Evolutionary conservation across 2,888 invertebrate species (phyloP).

Genomic region (Caenorhabditis uteleia): DNA sequence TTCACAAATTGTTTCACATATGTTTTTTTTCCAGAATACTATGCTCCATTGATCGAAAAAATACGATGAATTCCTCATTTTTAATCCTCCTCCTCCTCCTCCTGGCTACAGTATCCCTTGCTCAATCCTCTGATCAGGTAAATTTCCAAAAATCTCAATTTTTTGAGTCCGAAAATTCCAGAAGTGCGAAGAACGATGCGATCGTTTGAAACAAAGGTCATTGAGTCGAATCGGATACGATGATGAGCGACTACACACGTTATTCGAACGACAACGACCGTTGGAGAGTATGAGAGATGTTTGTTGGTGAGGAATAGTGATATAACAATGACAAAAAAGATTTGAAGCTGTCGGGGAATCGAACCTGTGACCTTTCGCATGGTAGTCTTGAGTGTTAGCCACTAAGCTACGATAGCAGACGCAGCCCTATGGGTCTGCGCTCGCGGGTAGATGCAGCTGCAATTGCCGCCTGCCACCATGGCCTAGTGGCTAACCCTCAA

Average conservation of each 20-base stretch:
- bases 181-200: conserved; percentile 41
- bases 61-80: no score
- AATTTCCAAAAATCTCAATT: conserved; percentile 1
- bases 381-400: no score
- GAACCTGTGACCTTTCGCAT: no score
- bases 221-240: conserved; percentile 41
- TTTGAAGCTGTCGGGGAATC: background rate
- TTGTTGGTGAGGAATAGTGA: conserved; percentile 45
- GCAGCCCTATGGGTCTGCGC: no score
- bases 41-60: no score
- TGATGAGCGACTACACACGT: conserved; percentile 21
- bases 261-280: conserved; percentile 50
- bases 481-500: no score
- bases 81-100: conserved; percentile 4
- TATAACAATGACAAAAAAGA: background rate
- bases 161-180: conserved; percentile 11
- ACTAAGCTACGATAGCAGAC: no score
- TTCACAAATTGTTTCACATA: no score
- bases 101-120: background rate
- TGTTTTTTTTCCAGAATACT: no score
- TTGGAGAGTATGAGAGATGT: conserved; percentile 40
- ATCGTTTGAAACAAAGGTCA: conserved; percentile 42
- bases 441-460: no score
- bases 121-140: conserved; percentile 8
- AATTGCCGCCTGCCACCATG: no score